Base-by-base conservation (phyloP, 2,888 invertebrate species). In the Acleris sparsana region DNA sequence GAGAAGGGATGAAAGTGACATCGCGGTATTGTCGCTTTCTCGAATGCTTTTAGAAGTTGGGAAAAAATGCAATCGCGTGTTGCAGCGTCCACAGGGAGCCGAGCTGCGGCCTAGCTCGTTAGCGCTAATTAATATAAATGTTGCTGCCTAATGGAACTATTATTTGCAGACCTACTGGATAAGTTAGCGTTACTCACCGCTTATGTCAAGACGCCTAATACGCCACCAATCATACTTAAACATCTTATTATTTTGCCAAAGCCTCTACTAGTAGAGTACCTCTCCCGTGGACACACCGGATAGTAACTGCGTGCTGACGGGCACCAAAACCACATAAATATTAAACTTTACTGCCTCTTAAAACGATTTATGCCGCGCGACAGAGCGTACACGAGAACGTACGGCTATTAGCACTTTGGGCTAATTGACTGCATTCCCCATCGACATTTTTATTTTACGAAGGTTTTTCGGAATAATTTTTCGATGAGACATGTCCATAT, bases 251-350 rank as follows among this genome's bases (percentile, higher is more conserved):
- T 63, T 63, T 46, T 53, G 55, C 22, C 43, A 51, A 3, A 64
- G 61, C 55, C 13, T 39, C 43, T 43, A 3, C 49, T 63, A 63
- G 58, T 63, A 63, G 58, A 63, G 49, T 39, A 13, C 71, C 70
- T 72, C 70, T 72, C 73, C 71, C 73, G 71, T 68, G 55, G 48
- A 69, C 68, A 69, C 68, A 74, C 74, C 75, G 74, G 74, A 72
- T 70, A 58, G 46, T 62, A 67, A 72, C 72, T 70, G 72, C 68
- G 68, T 72, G 67, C 58, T 64, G 66, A 80, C 81, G 79, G 76
- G 73, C 78, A 80, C 78, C 76, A 73, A 39, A 70, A 71, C 72
- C 70, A 70, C 73, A 81, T 80, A 77, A 82, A 82, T 82, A 79
- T 80, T 77, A 68, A 80, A 75, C 68, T 71, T 75, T 75, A 75